These are phyloP conservation scores for Thomomys bottae DNA, from an alignment of 2,113 vertebrate species.

Conservation along the genomic window DNA sequence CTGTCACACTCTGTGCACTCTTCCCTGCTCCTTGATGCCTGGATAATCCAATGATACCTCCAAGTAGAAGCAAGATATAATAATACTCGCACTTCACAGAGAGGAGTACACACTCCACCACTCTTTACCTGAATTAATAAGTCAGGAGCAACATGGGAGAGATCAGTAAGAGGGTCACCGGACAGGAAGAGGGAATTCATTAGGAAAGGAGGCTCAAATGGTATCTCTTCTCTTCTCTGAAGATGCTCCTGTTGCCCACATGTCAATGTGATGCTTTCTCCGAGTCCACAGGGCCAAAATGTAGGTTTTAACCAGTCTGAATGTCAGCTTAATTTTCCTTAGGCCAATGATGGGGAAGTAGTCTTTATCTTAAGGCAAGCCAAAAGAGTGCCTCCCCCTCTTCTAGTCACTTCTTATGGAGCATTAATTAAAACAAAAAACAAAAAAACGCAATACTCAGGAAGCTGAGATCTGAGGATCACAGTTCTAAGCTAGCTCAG, in stretches of 20 bases:
- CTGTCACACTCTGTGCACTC: not conserved
- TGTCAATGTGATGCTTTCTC: not conserved
- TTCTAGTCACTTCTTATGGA: not conserved
- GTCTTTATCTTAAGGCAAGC: constrained; percentile 3
- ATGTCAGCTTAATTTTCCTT: not conserved
- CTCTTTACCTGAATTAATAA: constrained; percentile 11
- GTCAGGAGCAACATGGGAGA: not conserved
- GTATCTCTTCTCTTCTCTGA: constrained; percentile 71
- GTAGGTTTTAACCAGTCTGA: not conserved
- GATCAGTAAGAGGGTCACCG: constrained; percentile 60
- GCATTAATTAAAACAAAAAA: no score
- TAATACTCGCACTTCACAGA: not conserved
- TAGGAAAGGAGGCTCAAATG: constrained; percentile 73
- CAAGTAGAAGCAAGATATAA: not conserved
- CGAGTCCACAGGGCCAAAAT: not conserved
- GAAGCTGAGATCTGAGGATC: no score
- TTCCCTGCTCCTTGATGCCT: not conserved
- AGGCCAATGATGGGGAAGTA: not conserved
- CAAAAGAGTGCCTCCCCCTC: not conserved
- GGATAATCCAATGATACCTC: no score
- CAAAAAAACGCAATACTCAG: no score
- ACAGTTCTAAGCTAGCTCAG: no score
- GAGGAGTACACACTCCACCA: not conserved
- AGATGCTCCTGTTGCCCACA: constrained; percentile 68
- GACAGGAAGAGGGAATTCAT: constrained; percentile 73